A percentile compares a stretch with the other conserved stretches of the same genome.
These are phyloP conservation scores for Hoplostethus atlanticus DNA, from an alignment of 2,797 vertebrate genomes.

Conservation along the genomic window DNA sequence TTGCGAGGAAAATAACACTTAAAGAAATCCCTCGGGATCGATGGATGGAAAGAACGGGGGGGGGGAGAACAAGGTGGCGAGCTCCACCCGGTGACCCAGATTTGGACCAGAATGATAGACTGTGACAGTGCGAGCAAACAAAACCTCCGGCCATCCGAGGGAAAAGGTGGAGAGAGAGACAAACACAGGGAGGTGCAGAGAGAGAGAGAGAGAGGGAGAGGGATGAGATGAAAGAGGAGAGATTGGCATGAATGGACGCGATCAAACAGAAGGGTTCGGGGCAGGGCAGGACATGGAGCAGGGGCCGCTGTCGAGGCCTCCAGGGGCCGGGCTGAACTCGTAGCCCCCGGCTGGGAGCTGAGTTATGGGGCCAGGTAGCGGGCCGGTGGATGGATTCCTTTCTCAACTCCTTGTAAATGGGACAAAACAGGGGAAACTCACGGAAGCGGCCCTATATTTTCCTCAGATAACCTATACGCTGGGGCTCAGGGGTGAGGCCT, in stretches of 20 bases:
- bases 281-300: constrained; percentile 26
- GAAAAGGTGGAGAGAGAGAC: too few species aligned
- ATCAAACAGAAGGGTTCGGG: constrained; percentile 44
- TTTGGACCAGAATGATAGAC: constrained; percentile 39
- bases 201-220: constrained; percentile 3
- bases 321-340: constrained; percentile 30
- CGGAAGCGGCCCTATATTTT: constrained; percentile 29
- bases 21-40: constrained; percentile 17
- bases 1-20: constrained; percentile 46
- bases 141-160: too few species aligned
- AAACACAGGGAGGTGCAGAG: neutral
- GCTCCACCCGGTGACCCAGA: constrained; percentile 25
- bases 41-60: constrained; percentile 38
- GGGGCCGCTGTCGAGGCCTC: neutral
- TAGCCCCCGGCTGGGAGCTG: constrained; percentile 18
- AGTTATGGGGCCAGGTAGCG: constrained; percentile 44
- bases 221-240: constrained; percentile 48
- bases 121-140: constrained; percentile 53
- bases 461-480: constrained; percentile 17
- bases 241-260: constrained; percentile 26
- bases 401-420: constrained; percentile 62
- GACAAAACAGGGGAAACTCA: constrained; percentile 30
- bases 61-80: constrained; percentile 4
- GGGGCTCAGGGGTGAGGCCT: constrained; percentile 36
- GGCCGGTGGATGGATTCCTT: constrained; percentile 51